phyloP scores from a whole-genome alignment of 2,888 invertebrate species.

The Netelia inedita region DNA sequence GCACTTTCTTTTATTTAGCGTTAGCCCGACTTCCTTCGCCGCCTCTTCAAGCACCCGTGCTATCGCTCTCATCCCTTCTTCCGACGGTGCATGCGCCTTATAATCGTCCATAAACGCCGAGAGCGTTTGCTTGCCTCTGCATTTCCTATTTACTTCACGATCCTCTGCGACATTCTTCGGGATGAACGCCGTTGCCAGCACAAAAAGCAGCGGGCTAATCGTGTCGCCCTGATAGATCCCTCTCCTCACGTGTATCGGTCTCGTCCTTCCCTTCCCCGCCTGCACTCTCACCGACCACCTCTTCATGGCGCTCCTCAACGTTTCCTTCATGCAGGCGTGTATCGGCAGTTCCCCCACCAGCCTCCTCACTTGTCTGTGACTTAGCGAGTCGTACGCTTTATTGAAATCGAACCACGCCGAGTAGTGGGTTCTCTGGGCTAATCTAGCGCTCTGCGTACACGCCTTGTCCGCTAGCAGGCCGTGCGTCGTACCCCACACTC shows the following conservation, averaged over 20 bases:
- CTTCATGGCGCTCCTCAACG: conserved; percentile 1
- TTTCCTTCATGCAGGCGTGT: not conserved
- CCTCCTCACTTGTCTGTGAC: conserved; percentile 50
- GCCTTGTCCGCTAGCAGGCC: conserved; percentile 66
- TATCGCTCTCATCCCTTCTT: conserved; percentile 20
- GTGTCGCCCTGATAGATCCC: conserved; percentile 63
- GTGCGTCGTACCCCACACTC: conserved; percentile 17
- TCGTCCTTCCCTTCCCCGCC: conserved; percentile 17
- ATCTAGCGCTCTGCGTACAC: conserved; percentile 59
- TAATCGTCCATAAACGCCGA: conserved; percentile 67
- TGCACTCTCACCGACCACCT: conserved; percentile 32
- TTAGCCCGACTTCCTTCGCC: conserved; percentile 23
- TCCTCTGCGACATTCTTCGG: conserved; percentile 9
- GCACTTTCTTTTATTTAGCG: conserved; percentile 47
- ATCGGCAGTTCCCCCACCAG: conserved; percentile 40
- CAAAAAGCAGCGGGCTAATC: conserved; percentile 65
- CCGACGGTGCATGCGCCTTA: conserved; percentile 59
- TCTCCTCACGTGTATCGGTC: conserved; percentile 32
- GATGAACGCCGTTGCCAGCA: conserved; percentile 48
- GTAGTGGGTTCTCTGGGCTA: conserved; percentile 49
- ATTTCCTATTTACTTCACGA: not conserved
- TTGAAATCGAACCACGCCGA: conserved; percentile 69
- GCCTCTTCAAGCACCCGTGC: not conserved
- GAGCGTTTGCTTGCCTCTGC: conserved; percentile 46
- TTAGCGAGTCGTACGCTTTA: conserved; percentile 59